Conservation (phyloP, 2,797 vertebrate genomes). For the Trachurus trachurus region DNA sequence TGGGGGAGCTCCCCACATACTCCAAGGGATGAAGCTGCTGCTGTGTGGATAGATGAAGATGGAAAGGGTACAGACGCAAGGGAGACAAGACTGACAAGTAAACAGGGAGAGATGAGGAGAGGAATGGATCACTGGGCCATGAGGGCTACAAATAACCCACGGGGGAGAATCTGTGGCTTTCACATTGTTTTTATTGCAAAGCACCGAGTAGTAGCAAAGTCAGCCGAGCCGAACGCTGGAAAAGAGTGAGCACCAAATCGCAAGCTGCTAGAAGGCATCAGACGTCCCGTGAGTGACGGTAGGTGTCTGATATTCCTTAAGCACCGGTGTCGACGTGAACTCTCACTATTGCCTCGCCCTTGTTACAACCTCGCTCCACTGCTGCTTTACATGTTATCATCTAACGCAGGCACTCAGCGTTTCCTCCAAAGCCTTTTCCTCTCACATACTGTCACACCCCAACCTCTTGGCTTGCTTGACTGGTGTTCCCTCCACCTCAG, state of each 20-base stretch:
- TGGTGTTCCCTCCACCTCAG: constrained; percentile 33
- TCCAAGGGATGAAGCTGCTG: constrained; percentile 21
- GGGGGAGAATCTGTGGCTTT: constrained; percentile 34
- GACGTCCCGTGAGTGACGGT: neutral
- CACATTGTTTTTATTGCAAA: constrained; percentile 33
- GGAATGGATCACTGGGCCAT: constrained; percentile 40
- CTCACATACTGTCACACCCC: constrained; percentile 57
- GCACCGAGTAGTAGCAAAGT: constrained; percentile 16
- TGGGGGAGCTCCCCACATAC: constrained; percentile 9
- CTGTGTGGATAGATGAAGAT: constrained; percentile 17
- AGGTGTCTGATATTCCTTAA: constrained; percentile 43
- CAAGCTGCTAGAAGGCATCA: constrained; percentile 31
- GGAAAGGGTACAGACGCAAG: constrained; percentile 12
- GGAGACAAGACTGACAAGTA: constrained; percentile 47
- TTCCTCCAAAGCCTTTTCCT: constrained; percentile 52
- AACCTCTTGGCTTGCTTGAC: constrained; percentile 60
- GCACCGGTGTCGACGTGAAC: constrained; percentile 12
- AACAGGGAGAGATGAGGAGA: constrained; percentile 23
- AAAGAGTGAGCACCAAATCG: constrained; percentile 1
- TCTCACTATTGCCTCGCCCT: constrained; percentile 26
- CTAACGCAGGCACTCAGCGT: constrained; percentile 29
- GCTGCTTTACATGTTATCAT: constrained; percentile 53
- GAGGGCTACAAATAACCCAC: constrained; percentile 51
- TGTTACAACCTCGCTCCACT: constrained; percentile 29
- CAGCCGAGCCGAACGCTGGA: constrained; percentile 1